phyloP scores from a whole-genome alignment of 2,888 invertebrate genomes.

The Beris chalybata region DNA sequence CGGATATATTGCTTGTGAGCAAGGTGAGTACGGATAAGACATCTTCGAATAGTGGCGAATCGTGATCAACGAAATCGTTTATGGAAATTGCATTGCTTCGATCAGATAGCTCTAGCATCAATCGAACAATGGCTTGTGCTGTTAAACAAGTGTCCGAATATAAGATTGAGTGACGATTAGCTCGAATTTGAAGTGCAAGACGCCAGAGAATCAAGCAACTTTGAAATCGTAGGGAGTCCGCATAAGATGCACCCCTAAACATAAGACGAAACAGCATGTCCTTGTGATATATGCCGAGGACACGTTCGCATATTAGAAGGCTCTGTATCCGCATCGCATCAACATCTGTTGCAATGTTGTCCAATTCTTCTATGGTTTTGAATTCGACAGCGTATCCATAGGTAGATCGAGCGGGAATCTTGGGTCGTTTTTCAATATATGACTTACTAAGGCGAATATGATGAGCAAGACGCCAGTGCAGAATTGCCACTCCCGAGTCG shows the following conservation, averaged over 20 bases:
- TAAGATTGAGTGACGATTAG: constrained; percentile 72
- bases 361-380: constrained; percentile 62
- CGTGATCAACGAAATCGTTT: constrained; percentile 57
- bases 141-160: constrained; percentile 79
- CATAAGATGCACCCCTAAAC: constrained; percentile 62
- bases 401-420: constrained; percentile 62
- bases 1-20: constrained; percentile 61
- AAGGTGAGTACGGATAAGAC: constrained; percentile 70
- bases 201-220: constrained; percentile 81
- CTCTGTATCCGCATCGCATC: constrained; percentile 74
- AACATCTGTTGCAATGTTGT: constrained; percentile 72
- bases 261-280: constrained; percentile 81
- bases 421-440: constrained; percentile 58
- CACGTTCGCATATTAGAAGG: too few relatives aligned
- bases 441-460: constrained; percentile 59
- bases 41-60: constrained; percentile 67
- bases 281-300: constrained; percentile 73
- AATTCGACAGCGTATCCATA: constrained; percentile 66
- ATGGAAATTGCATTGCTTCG: constrained; percentile 55
- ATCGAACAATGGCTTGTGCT: constrained; percentile 80
- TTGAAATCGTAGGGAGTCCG: constrained; percentile 73
- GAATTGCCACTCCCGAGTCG: constrained; percentile 60
- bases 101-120: constrained; percentile 74
- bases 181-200: constrained; percentile 59
- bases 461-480: constrained; percentile 59